Evolutionary conservation across 2,113 vertebrate genomes (phyloP).

Genomic region (Ahaetulla prasina): DNA sequence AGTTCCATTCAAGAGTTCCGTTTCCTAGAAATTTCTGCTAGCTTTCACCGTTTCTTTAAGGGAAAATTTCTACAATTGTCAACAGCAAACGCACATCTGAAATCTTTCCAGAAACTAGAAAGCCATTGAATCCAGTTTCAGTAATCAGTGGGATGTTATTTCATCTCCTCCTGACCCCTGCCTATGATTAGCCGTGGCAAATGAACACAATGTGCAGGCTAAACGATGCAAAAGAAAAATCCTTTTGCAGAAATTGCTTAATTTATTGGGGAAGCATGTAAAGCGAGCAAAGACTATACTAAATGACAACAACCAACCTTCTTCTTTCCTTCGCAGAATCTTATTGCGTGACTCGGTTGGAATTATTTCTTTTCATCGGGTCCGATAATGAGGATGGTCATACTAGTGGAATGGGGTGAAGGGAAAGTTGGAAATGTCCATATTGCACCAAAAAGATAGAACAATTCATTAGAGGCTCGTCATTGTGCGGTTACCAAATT

Average conservation of each 20-base stretch:
- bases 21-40: too few species aligned
- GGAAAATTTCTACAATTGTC: not conserved
- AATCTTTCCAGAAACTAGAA: not conserved
- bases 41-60: too few species aligned
- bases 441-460: slow-evolving; percentile 66
- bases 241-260: not conserved
- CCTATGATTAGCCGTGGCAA: not conserved
- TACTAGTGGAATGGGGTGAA: slow-evolving; percentile 28
- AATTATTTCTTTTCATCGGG: not conserved
- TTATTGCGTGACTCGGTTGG: too few species aligned
- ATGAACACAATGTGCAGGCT: not conserved
- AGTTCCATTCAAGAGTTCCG: too few species aligned
- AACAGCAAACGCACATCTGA: not conserved
- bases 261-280: not conserved
- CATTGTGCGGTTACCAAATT: slow-evolving; percentile 54
- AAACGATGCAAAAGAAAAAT: too few species aligned
- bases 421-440: slow-evolving; percentile 55
- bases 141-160: not conserved
- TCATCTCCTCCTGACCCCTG: not conserved
- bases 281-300: not conserved
- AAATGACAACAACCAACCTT: not conserved
- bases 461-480: slow-evolving; percentile 66
- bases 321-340: not conserved
- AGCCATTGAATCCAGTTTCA: not conserved
- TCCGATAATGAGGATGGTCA: slow-evolving; percentile 40